Evolutionary conservation across 2,113 vertebrate species (phyloP).

Genomic region (Ellobius talpinus): DNA sequence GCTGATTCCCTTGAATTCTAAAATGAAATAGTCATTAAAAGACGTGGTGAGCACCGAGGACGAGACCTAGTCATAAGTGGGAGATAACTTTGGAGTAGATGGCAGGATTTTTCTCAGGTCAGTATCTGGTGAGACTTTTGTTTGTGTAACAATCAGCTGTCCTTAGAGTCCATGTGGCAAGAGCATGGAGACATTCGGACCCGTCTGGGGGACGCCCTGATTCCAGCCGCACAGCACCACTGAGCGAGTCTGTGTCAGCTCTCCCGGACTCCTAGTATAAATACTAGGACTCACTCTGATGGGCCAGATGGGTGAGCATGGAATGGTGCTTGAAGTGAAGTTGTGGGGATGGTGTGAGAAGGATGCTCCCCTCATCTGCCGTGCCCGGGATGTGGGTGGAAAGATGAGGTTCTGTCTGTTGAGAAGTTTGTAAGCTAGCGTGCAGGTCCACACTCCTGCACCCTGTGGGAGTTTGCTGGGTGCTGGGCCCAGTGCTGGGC

Average conservation of each 20-base stretch:
- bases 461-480: not conserved
- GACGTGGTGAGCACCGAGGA: not conserved
- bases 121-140: not conserved
- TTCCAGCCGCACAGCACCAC: not conserved
- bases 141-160: not conserved
- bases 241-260: not conserved
- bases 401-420: not conserved
- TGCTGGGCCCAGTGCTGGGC: not conserved
- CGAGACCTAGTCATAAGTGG: not conserved
- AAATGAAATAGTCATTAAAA: not conserved
- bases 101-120: not conserved
- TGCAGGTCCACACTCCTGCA: not conserved
- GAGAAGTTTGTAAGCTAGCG: not conserved
- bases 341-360: not conserved
- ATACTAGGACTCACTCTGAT: not conserved
- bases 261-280: not conserved
- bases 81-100: not conserved
- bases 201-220: not conserved
- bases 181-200: not conserved
- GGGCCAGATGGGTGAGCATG: not conserved
- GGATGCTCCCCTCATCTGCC: not conserved
- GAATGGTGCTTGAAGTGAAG: not conserved
- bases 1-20: not conserved
- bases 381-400: not conserved
- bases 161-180: not conserved